Base-by-base conservation (phyloP, 2,888 invertebrate species). In the Punctoribates punctum region DNA sequence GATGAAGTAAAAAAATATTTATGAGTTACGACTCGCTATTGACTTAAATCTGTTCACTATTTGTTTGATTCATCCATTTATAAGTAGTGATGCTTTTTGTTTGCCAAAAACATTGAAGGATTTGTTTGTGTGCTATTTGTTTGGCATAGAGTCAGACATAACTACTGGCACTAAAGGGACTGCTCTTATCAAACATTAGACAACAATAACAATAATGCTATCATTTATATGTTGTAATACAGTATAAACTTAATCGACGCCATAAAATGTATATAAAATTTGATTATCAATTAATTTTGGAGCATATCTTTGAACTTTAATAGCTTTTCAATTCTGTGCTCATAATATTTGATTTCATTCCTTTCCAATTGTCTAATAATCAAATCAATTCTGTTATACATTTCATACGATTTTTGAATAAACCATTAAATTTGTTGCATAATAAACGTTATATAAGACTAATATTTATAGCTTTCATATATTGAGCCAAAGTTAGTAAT, bases 81-180 rank as follows among this genome's bases (percentile, higher is more conserved):
- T 67, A 67, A 67, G 67, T 38, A 67, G 67, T 67, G 67, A 67
- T 67, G 38, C 38, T 67, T 67, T 67, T 67, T 67, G 67, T 67
- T 67, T 67, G 67, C 29, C 38, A 13, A 67, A 67, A 67, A 67
- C 67, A 67, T 67, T 67, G 67, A 38, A 67, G 42, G 67, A 67
- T 67, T 67, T 67, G 38, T 67, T 67, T 67, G 20, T 67, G 38
- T 67, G 67, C 9, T 67, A 67, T 67, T 67, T 67, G 67, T 67
- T 67, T 65, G 65, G 29, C 34, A 65, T 65, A 65, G 15, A 29
- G 34, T 17, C 29, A 65, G 65, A 25, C 67, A 67, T 15, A 62
- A 62, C 62, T 62, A 38, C 67, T 67, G 67, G 20, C 20, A 67
- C 67, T 67, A 34, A 67, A 67, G 38, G 67, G 15, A 67, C 38